These are phyloP conservation scores for Xiphophorus hellerii DNA, from an alignment of 2,113 vertebrate species.

Conservation along the genomic window DNA sequence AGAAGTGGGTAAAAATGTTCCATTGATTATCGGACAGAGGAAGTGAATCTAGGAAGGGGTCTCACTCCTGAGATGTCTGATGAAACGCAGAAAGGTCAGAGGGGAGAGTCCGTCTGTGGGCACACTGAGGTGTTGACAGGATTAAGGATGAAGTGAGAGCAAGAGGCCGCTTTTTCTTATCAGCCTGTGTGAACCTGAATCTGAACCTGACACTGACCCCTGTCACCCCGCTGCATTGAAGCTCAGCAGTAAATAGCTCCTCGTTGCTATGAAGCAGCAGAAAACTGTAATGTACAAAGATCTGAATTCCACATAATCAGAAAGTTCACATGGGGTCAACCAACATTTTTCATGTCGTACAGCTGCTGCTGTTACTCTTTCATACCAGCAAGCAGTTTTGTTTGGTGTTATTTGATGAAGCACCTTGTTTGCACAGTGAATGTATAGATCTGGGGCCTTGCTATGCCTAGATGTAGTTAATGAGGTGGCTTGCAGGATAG, in stretches of 20 bases:
- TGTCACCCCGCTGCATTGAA: conserved; percentile 30
- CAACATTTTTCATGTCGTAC: not conserved
- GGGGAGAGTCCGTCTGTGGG: conserved; percentile 21
- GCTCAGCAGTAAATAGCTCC: not conserved
- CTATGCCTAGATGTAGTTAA: not conserved
- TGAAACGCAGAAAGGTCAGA: conserved; percentile 45
- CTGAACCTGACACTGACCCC: conserved; percentile 32
- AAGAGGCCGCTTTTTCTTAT: conserved; percentile 9
- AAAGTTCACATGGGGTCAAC: not conserved
- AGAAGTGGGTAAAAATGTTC: not conserved
- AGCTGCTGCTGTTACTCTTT: not conserved
- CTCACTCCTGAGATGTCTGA: conserved; percentile 25
- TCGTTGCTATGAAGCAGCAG: not conserved
- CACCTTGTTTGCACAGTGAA: conserved; percentile 19
- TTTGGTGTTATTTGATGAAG: not conserved
- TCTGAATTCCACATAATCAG: not conserved
- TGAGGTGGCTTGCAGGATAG: not conserved
- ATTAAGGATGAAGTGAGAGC: conserved; percentile 33
- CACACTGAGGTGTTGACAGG: conserved; percentile 47
- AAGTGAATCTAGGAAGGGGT: conserved; percentile 9
- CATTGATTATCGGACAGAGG: not conserved
- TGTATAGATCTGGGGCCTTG: not conserved
- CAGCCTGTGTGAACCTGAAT: conserved; percentile 12
- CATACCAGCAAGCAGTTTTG: too few species aligned
- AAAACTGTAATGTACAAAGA: conserved; percentile 7